Evolutionary conservation across 1,140 invertebrate genomes (phyloP).

Genomic region (Zaprionus ornatus): DNA sequence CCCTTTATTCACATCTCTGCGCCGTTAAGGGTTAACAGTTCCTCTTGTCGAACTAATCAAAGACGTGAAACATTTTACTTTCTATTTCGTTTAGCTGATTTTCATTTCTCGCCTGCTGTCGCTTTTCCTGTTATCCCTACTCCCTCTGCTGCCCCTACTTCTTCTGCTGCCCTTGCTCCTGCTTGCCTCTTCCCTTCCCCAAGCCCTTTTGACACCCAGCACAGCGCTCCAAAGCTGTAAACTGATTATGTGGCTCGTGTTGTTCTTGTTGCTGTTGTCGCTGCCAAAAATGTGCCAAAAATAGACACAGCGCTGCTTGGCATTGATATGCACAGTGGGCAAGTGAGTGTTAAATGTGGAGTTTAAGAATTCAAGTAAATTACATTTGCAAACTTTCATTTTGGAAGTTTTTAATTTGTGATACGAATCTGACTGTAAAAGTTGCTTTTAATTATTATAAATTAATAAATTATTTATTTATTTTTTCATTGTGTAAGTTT

Average conservation of each 20-base stretch:
- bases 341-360: neutral
- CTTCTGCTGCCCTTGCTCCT: neutral
- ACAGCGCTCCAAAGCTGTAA: conserved; percentile 7
- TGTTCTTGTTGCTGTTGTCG: conserved; percentile 34
- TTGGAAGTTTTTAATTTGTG: no score
- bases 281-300: conserved; percentile 38
- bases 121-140: neutral
- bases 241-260: conserved; percentile 27
- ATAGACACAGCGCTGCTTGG: conserved; percentile 39
- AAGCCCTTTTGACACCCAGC: conserved; percentile 4
- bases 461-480: neutral
- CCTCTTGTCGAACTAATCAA: conserved; percentile 62
- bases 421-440: neutral
- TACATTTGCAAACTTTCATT: neutral
- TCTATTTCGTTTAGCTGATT: conserved; percentile 25
- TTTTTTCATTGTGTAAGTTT: no score
- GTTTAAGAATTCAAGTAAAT: neutral
- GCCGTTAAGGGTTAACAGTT: conserved; percentile 26
- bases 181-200: neutral
- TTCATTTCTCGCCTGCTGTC: conserved; percentile 21
- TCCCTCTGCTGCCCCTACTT: neutral
- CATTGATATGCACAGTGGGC: conserved; percentile 1
- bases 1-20: neutral
- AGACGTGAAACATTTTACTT: conserved; percentile 48
- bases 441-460: neutral